Evolutionary conservation across 2,888 invertebrate species (phyloP), one percentile per base, ranked within the genome.

Genomic region (Eutolmus rufibarbis): DNA sequence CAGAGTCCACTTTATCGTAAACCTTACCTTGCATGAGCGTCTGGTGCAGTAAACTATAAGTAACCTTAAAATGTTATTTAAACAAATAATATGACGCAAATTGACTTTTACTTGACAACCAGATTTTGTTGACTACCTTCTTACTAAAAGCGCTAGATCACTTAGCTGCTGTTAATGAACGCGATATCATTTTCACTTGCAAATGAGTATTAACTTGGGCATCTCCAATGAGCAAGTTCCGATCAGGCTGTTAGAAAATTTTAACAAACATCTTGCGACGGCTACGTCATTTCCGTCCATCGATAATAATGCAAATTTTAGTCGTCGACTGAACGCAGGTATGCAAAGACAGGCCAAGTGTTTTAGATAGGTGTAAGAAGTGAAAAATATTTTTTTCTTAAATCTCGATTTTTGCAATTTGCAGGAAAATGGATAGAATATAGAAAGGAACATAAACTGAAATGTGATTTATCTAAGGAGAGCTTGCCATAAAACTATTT

Each of bases 401-500:
- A 51, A 51, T 51, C 7, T 5, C 51, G 51, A 16, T 51, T 51
- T 66, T 66, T n/a, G 9, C 0, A 19, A 23, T 57, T 57, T 66
- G n/a, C 66, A 66, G 66, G 66, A 23, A 66, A 23, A 19, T 23
- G 23, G 57, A 57, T n/a, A 19, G 37, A 40, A 16, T 46, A 46
- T 16, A 76, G 9, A 40, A 77, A 51, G 19, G 1, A 51, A 86
- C 9, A 46, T 46, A 46, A 46, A 46, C 23, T 31, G 51, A 78
- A 78, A 77, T 37, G 78, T 86, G 78, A 86, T 86, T 57, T 86
- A 40, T 9, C 19, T 74, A 19, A 57, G 40, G 51, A 51, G 9
- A 78, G n/a, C 86, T 86, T 86, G 86, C 86, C 86, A 86, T 86
- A 86, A 57, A 86, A 31, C 40, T 34, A 23, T 86, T 86, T 57